phyloP scores from a whole-genome alignment of 1,140 invertebrate genomes.

The Plectrocnemia conspersa region DNA sequence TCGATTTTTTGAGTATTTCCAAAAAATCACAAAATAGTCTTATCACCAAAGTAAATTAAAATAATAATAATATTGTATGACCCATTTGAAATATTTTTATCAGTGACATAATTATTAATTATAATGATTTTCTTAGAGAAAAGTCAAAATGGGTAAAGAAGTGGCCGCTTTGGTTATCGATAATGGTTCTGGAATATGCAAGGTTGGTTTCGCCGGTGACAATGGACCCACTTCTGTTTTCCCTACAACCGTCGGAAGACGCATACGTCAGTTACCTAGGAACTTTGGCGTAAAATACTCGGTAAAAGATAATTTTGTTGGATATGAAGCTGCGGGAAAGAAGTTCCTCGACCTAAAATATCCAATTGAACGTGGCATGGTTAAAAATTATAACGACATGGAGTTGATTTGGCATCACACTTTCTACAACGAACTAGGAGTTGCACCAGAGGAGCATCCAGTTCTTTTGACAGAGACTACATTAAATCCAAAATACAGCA shows the following conservation, averaged over 20 bases:
- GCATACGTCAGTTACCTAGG: conserved; percentile 50
- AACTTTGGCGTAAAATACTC: background rate
- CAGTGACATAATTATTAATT: no score
- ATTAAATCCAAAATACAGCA: no score
- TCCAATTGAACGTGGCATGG: background rate
- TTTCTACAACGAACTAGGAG: background rate
- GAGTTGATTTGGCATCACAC: background rate
- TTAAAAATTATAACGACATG: background rate
- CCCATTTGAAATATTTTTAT: no score
- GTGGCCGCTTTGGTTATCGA: conserved; percentile 61
- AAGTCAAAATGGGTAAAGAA: no score
- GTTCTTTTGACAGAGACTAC: background rate
- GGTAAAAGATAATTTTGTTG: background rate
- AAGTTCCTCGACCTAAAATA: background rate
- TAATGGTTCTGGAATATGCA: conserved; percentile 83
- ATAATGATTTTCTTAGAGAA: no score
- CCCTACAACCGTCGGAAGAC: conserved; percentile 51
- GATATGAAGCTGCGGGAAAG: background rate
- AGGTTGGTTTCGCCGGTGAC: conserved; percentile 76
- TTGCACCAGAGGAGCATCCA: background rate
- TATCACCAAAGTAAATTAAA: no score
- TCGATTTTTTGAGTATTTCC: no score
- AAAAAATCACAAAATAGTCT: no score
- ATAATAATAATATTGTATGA: no score
- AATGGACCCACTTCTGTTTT: conserved; percentile 45